These are phyloP conservation scores for Agrochola lychnidis DNA, from an alignment of 2,888 invertebrate genomes.

Conservation along the genomic window DNA sequence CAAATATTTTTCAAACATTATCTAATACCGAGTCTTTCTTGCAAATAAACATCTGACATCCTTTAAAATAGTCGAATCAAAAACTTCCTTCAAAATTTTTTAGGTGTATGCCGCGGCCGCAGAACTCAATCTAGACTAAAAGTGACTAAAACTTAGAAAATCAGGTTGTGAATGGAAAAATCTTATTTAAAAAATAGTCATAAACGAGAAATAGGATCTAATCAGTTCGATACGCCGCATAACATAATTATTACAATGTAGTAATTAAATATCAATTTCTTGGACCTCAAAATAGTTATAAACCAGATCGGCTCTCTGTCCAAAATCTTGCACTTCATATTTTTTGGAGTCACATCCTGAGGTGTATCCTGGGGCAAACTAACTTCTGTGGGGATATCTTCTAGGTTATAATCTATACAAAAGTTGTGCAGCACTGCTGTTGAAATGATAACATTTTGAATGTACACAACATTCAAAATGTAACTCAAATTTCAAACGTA, in stretches of 20 bases:
- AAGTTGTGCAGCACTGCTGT: slow-evolving; percentile 15
- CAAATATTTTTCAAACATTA: not conserved
- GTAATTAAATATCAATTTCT: not conserved
- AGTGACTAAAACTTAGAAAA: not conserved
- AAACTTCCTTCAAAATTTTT: not conserved
- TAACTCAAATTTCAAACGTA: not conserved
- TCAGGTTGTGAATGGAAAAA: not conserved
- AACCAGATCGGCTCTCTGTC: not conserved
- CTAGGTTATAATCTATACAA: slow-evolving; percentile 1
- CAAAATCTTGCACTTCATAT: slow-evolving; percentile 10
- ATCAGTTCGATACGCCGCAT: not conserved
- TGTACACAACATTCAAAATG: no score
- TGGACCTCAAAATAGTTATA: not conserved
- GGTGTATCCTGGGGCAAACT: not conserved
- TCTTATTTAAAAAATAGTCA: not conserved
- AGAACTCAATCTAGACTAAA: not conserved
- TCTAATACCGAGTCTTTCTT: not conserved
- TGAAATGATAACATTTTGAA: slow-evolving; percentile 1
- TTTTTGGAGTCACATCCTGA: not conserved
- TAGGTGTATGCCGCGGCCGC: not conserved
- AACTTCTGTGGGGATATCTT: not conserved
- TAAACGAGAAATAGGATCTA: not conserved
- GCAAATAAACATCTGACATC: not conserved
- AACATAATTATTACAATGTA: not conserved
- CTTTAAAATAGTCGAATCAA: not conserved